These are phyloP conservation scores for Lepidonotus clava DNA, from an alignment of 2,888 invertebrate species.

Conservation along the genomic window DNA sequence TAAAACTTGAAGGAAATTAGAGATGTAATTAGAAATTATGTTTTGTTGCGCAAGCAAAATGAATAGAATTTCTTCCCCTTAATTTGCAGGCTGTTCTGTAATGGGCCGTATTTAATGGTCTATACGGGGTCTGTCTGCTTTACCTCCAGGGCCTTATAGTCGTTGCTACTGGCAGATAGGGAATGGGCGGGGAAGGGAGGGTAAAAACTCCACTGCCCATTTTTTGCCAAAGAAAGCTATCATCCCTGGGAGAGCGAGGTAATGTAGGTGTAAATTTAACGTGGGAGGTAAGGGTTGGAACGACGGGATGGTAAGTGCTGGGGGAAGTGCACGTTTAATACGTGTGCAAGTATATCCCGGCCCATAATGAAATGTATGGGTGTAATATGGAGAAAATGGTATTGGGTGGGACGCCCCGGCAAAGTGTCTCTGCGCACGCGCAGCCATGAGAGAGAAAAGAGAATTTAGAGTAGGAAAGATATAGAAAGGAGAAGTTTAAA, in stretches of 20 bases:
- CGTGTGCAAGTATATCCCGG: too few species aligned
- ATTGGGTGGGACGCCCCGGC: too few species aligned
- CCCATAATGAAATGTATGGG: too few species aligned
- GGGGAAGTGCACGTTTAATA: too few species aligned
- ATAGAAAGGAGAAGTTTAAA: too few species aligned
- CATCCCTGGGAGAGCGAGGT: not conserved
- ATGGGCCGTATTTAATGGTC: not conserved
- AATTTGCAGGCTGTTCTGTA: not conserved
- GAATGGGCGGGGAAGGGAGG: not conserved
- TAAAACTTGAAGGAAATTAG: conserved; percentile 38
- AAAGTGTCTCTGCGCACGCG: too few species aligned
- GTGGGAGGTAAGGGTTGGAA: not conserved
- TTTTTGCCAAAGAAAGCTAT: conserved; percentile 38
- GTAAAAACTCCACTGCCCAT: not conserved
- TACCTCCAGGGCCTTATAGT: not conserved
- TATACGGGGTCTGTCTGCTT: not conserved
- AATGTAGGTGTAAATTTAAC: conserved; percentile 27
- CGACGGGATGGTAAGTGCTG: not conserved
- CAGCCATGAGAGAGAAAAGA: too few species aligned
- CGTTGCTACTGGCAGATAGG: too few species aligned
- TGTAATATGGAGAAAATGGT: not conserved
- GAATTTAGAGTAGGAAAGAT: too few species aligned
- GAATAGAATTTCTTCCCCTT: conserved; percentile 31
- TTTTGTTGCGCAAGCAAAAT: conserved; percentile 49
- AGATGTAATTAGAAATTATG: conserved; percentile 35